phyloP scores from a whole-genome alignment of 2,113 vertebrate genomes.

The Hipposideros armiger region DNA sequence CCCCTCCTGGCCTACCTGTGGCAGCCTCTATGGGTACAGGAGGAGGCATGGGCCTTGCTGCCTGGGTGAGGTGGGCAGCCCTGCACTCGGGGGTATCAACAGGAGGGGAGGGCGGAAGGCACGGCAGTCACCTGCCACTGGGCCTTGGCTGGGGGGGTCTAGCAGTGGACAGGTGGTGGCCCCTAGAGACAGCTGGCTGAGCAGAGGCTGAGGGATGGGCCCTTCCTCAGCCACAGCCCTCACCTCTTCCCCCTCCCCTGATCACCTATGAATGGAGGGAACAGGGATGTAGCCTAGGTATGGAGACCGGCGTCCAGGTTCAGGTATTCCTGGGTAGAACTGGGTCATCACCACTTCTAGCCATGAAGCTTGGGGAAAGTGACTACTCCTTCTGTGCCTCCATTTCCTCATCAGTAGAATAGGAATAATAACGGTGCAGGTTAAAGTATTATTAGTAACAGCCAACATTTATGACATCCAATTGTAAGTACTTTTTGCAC shows the following conservation, averaged over 20 bases:
- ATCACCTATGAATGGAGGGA: not conserved
- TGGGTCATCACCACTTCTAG: not conserved
- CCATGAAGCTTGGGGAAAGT: not conserved
- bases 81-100: not conserved
- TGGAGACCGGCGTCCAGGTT: not conserved
- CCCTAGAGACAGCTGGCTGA: not conserved
- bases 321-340: not conserved
- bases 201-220: not conserved
- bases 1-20: not conserved
- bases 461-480: not conserved
- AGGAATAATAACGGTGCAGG: not conserved
- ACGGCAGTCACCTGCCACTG: not conserved
- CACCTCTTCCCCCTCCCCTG: not conserved
- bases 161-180: not conserved
- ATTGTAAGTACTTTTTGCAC: not conserved
- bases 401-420: not conserved
- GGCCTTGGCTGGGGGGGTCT: not conserved
- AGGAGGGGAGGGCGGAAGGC: not conserved
- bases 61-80: not conserved
- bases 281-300: fast-evolving
- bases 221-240: not conserved
- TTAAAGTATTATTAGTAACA: not conserved
- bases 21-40: not conserved
- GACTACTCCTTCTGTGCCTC: not conserved
- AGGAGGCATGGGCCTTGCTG: not conserved